Percentiles rank a stretch among this genome's conserved stretches.
Evolutionary conservation across 2,888 invertebrate genomes (phyloP).

Genomic region (Callosobruchus maculatus): DNA sequence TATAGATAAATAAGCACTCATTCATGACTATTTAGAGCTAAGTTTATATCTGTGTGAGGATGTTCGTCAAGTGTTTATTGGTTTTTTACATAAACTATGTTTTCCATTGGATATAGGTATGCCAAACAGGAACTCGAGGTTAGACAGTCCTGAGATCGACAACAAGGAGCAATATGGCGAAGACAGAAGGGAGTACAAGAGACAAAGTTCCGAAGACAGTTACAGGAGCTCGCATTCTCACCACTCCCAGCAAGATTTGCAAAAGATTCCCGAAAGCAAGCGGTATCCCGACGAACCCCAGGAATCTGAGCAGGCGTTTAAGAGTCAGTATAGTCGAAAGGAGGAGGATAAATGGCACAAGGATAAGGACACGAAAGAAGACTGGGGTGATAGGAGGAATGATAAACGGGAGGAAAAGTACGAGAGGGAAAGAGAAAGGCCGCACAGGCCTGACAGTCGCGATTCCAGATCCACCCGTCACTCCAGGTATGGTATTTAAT

Average conservation of each 20-base stretch:
- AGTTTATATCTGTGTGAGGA: too few species aligned
- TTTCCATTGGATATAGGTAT: not conserved
- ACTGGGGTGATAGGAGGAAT: constrained; percentile 22
- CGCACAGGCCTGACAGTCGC: constrained; percentile 57
- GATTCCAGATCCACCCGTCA: constrained; percentile 56
- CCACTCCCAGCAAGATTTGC: constrained; percentile 22
- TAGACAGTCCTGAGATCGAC: constrained; percentile 30
- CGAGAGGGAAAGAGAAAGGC: constrained; percentile 49
- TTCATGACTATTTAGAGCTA: too few species aligned
- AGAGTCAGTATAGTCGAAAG: constrained; percentile 19
- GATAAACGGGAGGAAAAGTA: constrained; percentile 35
- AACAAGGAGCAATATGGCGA: constrained; percentile 30
- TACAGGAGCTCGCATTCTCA: constrained; percentile 35
- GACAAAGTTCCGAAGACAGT: constrained; percentile 40
- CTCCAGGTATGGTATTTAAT: constrained; percentile 51
- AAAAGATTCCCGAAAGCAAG: constrained; percentile 19
- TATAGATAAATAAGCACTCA: too few species aligned
- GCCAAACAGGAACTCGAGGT: constrained; percentile 21
- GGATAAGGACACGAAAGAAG: constrained; percentile 31
- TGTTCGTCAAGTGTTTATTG: too few species aligned
- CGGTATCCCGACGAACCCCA: constrained; percentile 8
- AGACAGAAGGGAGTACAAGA: constrained; percentile 40
- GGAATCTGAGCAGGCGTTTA: constrained; percentile 5
- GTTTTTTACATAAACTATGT: too few species aligned
- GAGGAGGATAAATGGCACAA: constrained; percentile 21